These are phyloP conservation scores for Periophthalmodon schlosseri DNA, from an alignment of 2,113 vertebrate species.

Conservation along the genomic window DNA sequence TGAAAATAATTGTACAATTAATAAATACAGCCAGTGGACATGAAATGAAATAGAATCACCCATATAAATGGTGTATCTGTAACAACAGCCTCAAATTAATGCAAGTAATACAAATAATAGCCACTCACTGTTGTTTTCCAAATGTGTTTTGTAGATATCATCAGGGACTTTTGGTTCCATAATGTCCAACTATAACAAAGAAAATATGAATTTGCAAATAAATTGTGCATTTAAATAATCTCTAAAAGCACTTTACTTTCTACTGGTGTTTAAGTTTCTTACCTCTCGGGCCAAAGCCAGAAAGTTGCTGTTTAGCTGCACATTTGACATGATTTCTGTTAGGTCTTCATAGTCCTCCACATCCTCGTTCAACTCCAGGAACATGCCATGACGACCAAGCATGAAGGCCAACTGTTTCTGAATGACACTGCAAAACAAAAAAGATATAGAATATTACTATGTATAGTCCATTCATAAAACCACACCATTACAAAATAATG, in stretches of 20 bases:
- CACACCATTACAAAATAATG: not conserved
- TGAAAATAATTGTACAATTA: too few relatives aligned
- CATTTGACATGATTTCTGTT: constrained; percentile 99
- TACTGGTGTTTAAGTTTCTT: not conserved
- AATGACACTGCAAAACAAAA: constrained; percentile 80
- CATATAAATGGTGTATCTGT: too few relatives aligned
- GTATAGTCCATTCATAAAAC: not conserved
- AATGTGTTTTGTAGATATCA: constrained; percentile 98
- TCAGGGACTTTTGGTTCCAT: constrained; percentile 99
- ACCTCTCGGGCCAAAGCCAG: constrained; percentile 96
- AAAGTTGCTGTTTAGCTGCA: constrained; percentile 98
- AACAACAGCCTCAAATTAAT: too few relatives aligned
- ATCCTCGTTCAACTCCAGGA: constrained; percentile 95
- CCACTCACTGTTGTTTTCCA: constrained; percentile 96
- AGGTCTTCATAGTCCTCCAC: constrained; percentile 97
- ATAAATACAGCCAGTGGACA: too few relatives aligned
- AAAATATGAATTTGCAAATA: not conserved
- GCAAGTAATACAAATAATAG: not conserved
- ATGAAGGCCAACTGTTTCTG: constrained; percentile 99
- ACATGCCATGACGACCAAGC: constrained; percentile 95
- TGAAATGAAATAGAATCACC: too few relatives aligned
- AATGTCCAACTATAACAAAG: constrained; percentile 87
- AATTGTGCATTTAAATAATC: not conserved
- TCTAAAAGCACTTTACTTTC: not conserved
- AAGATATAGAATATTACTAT: not conserved